Conservation (phyloP, 2,113 vertebrate genomes). For the Triplophysa tibetana region DNA sequence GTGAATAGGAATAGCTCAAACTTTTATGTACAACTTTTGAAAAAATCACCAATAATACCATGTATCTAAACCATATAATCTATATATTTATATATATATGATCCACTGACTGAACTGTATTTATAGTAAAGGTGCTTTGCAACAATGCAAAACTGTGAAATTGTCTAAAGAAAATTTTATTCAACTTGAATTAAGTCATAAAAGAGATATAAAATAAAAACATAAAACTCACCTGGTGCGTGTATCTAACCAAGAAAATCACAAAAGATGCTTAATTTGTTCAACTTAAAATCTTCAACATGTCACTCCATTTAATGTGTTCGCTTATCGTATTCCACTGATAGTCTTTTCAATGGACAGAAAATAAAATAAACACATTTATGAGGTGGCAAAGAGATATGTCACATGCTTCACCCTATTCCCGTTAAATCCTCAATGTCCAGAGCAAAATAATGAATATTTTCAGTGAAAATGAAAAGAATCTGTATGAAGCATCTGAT, state of each 20-base stretch:
- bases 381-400: neutral
- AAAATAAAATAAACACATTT: neutral
- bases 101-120: no score
- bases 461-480: slow-evolving; percentile 1
- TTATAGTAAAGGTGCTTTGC: no score
- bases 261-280: neutral
- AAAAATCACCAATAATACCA: neutral
- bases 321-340: neutral
- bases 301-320: slow-evolving; percentile 22
- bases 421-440: neutral
- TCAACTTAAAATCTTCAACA: neutral
- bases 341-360: neutral
- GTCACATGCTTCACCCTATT: neutral
- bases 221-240: slow-evolving; percentile 21
- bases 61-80: no score
- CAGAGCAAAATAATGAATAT: neutral
- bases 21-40: neutral
- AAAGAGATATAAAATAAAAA: neutral
- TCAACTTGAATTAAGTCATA: neutral
- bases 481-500: neutral
- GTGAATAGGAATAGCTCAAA: neutral
- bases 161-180: neutral
- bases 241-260: slow-evolving; percentile 6
- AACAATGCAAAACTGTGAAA: no score
- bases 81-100: no score